Conservation (phyloP, 1,140 invertebrate species). For the Nasonia giraulti region DNA sequence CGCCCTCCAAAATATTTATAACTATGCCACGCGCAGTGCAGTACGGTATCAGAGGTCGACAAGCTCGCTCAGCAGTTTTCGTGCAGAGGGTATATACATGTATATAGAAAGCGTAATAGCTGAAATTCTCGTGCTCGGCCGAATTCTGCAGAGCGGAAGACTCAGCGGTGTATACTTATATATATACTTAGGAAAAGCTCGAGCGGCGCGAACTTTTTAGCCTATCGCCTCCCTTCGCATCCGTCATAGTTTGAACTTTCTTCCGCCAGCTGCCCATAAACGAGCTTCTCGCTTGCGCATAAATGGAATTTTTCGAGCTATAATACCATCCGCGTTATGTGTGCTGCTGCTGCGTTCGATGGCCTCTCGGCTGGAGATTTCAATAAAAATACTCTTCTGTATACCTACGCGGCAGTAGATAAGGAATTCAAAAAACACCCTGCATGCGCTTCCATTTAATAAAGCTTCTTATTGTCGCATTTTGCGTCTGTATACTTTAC, state of each 20-base stretch:
- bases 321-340: background rate
- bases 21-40: too few species aligned
- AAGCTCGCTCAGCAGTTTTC: too few species aligned
- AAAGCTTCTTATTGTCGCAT: background rate
- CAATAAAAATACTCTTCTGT: conserved; percentile 62
- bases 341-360: too few species aligned
- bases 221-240: background rate
- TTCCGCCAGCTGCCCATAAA: background rate
- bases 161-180: background rate
- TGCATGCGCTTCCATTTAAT: background rate
- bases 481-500: background rate
- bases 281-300: background rate
- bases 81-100: too few species aligned
- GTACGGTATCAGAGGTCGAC: too few species aligned
- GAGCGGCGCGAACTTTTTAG: conserved; percentile 7
- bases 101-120: too few species aligned
- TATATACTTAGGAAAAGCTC: background rate
- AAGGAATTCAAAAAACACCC: background rate
- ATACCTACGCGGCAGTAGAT: background rate
- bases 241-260: conserved; percentile 48
- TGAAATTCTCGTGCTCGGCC: too few species aligned
- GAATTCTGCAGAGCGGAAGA: too few species aligned
- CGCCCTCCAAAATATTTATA: too few species aligned
- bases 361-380: conserved; percentile 49
- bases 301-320: conserved; percentile 34